A percentile compares a stretch with the other conserved stretches of the same genome.
Conservation (phyloP, 2,113 vertebrate species). For the Isichthys henryi region DNA sequence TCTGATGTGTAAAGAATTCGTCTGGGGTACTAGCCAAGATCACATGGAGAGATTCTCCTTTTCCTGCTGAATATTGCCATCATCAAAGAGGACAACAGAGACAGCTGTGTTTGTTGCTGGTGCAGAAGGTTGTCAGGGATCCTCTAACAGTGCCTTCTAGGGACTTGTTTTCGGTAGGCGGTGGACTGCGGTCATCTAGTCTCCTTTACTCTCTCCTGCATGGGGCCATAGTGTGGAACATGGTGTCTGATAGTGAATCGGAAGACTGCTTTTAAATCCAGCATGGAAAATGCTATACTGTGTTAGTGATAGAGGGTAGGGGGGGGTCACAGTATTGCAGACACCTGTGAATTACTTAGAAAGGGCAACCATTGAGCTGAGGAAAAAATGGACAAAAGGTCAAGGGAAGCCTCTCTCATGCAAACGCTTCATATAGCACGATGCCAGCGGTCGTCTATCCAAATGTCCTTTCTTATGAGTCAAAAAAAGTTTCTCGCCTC, state of each 20-base stretch:
- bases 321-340: neutral
- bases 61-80: neutral
- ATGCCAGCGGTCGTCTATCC: neutral
- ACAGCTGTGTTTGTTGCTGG: neutral
- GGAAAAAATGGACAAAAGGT: neutral
- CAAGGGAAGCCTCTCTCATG: neutral
- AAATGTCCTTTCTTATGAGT: neutral
- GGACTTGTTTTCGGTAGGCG: neutral
- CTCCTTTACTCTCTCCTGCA: neutral
- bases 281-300: neutral
- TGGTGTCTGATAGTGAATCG: neutral
- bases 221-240: neutral
- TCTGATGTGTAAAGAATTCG: neutral
- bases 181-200: neutral
- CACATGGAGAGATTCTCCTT: neutral
- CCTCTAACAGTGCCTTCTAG: neutral
- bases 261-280: constrained; percentile 3
- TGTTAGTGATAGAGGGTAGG: neutral
- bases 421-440: neutral
- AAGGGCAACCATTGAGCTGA: neutral
- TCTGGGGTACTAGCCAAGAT: neutral
- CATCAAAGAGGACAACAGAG: neutral
- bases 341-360: neutral
- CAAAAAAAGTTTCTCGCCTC: neutral
- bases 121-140: neutral